A percentile compares a stretch with the other conserved stretches of the same genome.
Conservation (phyloP, 2,888 invertebrate species). For the Tridacna crocea region DNA sequence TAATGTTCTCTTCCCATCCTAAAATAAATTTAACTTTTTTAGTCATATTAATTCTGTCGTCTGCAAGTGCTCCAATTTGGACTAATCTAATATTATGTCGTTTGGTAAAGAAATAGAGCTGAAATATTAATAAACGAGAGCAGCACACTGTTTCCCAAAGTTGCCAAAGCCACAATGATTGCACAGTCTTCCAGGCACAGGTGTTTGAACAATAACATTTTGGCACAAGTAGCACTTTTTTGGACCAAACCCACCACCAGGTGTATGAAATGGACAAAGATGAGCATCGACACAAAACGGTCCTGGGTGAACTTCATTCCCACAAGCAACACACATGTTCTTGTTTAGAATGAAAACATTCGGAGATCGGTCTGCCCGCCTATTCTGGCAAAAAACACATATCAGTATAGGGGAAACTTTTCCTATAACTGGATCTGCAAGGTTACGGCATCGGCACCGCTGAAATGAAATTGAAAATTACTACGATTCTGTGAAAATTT, state of each 20-base stretch:
- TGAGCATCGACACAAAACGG: constrained; percentile 22
- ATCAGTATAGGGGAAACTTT: constrained; percentile 56
- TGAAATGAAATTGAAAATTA: constrained; percentile 25
- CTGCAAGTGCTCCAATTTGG: too few species aligned
- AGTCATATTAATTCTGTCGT: too few species aligned
- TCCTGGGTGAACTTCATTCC: constrained; percentile 31
- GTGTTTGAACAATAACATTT: constrained; percentile 38
- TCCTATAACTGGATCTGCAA: constrained; percentile 57
- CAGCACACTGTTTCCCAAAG: constrained; percentile 55
- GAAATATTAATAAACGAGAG: too few species aligned
- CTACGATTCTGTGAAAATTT: too few species aligned
- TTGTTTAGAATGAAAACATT: constrained; percentile 54
- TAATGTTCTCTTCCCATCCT: neutral
- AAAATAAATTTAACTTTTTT: too few species aligned
- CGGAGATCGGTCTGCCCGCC: constrained; percentile 53
- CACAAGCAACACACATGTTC: constrained; percentile 68
- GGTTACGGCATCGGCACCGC: constrained; percentile 61
- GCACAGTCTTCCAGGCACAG: constrained; percentile 54
- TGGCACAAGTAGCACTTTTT: constrained; percentile 41
- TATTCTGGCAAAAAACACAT: constrained; percentile 60
- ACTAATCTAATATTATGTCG: too few species aligned
- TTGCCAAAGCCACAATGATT: constrained; percentile 64
- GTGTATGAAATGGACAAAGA: constrained; percentile 55
- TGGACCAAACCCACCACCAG: constrained; percentile 20
- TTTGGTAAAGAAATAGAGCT: too few species aligned